phyloP scores from a whole-genome alignment of 1,140 invertebrate genomes.

The Gryllus bimaculatus region DNA sequence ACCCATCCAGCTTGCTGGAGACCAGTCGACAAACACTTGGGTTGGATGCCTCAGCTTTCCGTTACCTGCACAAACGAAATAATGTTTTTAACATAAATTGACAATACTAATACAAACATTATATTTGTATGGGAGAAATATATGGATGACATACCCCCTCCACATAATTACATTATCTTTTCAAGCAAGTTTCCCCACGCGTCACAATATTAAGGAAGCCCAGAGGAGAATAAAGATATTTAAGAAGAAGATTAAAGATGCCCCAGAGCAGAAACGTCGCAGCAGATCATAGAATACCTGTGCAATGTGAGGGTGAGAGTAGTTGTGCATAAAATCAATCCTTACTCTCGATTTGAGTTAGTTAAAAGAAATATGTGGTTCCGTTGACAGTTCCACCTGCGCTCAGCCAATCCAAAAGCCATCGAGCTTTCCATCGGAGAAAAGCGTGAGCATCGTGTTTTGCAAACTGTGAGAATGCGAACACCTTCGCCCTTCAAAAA shows the following conservation, averaged over 20 bases:
- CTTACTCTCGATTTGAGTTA: too few species aligned
- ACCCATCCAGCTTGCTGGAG: constrained; percentile 37
- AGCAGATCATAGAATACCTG: too few species aligned
- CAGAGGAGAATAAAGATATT: background rate
- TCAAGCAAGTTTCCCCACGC: background rate
- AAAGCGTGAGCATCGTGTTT: too few species aligned
- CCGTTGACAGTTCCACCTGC: too few species aligned
- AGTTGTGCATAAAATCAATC: too few species aligned
- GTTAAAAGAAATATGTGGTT: too few species aligned
- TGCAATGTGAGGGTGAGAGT: too few species aligned
- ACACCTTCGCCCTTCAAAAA: too few species aligned
- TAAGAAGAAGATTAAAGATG: too few species aligned
- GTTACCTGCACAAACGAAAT: constrained; percentile 31
- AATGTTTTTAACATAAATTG: background rate
- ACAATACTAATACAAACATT: background rate
- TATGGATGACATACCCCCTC: background rate
- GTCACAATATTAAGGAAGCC: background rate
- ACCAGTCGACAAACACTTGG: constrained; percentile 41
- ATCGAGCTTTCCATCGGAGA: too few species aligned
- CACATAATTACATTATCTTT: background rate
- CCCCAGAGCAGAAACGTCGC: background rate
- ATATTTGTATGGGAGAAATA: background rate
- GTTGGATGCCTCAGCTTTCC: constrained; percentile 39
- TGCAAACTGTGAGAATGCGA: too few species aligned
- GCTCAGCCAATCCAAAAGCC: too few species aligned